These are phyloP conservation scores for Melinaea menophilus DNA, from an alignment of 2,888 invertebrate genomes.

Conservation along the genomic window DNA sequence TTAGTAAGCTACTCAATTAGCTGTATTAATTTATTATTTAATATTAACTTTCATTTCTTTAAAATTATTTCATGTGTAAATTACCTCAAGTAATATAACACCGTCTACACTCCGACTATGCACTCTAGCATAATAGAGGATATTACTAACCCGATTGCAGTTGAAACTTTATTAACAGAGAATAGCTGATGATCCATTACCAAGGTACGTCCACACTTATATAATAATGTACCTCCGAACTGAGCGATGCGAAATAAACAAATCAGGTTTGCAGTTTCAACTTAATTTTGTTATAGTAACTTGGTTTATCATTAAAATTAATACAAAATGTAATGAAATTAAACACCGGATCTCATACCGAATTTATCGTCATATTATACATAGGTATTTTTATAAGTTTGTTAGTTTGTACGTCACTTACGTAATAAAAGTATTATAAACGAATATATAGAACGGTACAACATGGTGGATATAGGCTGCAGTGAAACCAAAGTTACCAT, in stretches of 20 bases:
- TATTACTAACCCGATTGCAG: slow-evolving; percentile 18
- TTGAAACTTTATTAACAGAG: slow-evolving; percentile 29
- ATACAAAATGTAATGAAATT: too few relatives aligned
- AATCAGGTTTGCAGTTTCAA: slow-evolving; percentile 36
- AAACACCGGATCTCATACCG: too few relatives aligned
- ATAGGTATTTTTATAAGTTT: too few relatives aligned
- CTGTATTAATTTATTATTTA: too few relatives aligned
- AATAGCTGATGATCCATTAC: slow-evolving; percentile 44
- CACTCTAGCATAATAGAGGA: slow-evolving; percentile 17
- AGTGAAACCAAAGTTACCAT: too few relatives aligned
- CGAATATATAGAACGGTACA: too few relatives aligned
- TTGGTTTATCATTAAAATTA: neutral
- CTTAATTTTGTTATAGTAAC: slow-evolving; percentile 13
- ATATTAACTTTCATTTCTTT: too few relatives aligned
- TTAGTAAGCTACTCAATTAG: neutral
- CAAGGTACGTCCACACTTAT: slow-evolving; percentile 12
- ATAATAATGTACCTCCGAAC: slow-evolving; percentile 9
- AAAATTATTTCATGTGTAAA: too few relatives aligned
- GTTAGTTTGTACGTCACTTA: too few relatives aligned
- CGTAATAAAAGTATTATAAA: too few relatives aligned
- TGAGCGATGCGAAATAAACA: slow-evolving; percentile 39
- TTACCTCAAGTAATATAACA: neutral
- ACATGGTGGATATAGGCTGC: too few relatives aligned
- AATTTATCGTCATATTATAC: too few relatives aligned
- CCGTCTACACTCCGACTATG: neutral